Percentiles rank a stretch among this genome's conserved stretches.
phyloP scores from a whole-genome alignment of 2,113 vertebrate genomes.

The Misgurnus mizolepis region DNA sequence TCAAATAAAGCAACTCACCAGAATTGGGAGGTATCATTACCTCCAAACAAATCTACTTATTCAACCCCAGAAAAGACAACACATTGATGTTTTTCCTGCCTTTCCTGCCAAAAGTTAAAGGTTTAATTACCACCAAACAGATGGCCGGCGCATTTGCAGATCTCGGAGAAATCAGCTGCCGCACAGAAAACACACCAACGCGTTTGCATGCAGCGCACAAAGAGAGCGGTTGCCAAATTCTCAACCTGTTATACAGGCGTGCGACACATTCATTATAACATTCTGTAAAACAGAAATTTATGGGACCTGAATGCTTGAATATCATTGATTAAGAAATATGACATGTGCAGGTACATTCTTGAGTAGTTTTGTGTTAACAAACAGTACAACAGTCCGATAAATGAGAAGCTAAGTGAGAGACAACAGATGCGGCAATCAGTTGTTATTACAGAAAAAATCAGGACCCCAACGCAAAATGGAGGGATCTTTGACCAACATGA shows the following conservation, averaged over 20 bases:
- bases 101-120: slow-evolving; percentile 32
- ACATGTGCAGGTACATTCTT: no score
- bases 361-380: no score
- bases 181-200: slow-evolving; percentile 1
- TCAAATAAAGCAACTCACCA: not conserved
- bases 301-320: no score
- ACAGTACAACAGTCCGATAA: no score
- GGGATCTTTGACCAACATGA: no score
- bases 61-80: slow-evolving; percentile 16
- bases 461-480: no score
- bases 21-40: slow-evolving; percentile 12
- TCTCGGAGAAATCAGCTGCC: slow-evolving; percentile 3
- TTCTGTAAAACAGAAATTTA: not conserved
- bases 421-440: no score
- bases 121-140: slow-evolving; percentile 33
- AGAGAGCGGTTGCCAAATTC: slow-evolving; percentile 1
- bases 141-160: slow-evolving; percentile 9
- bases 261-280: not conserved
- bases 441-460: no score
- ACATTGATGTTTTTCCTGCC: not conserved
- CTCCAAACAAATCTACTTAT: slow-evolving; percentile 18
- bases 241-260: slow-evolving; percentile 9
- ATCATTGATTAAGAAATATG: no score
- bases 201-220: not conserved
- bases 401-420: no score